Conservation (phyloP, 2,797 vertebrate genomes). For the Bradypodion ventrale region DNA sequence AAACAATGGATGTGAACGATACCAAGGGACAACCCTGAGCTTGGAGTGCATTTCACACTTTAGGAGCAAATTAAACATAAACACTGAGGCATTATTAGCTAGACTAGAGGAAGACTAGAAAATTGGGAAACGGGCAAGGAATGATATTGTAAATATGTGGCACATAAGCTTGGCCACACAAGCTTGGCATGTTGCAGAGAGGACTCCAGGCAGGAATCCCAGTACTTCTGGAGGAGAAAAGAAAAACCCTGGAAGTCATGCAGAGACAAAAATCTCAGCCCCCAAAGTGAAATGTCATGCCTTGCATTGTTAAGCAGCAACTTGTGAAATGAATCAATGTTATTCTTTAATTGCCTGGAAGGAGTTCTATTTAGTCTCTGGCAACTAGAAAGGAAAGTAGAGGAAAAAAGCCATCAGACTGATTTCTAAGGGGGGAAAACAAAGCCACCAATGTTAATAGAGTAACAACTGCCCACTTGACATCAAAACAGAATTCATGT, state of each 20-base stretch:
- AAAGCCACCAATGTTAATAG: conserved; percentile 15
- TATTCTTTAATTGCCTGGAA: conserved; percentile 59
- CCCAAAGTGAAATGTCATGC: conserved; percentile 15
- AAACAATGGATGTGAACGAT: background rate
- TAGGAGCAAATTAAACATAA: conserved; percentile 1
- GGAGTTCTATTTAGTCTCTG: conserved; percentile 47
- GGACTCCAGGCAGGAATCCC: conserved; percentile 16
- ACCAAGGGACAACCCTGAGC: background rate
- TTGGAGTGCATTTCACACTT: background rate
- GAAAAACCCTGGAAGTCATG: conserved; percentile 9
- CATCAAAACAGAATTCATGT: background rate
- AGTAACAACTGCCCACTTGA: background rate
- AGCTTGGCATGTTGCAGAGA: no score
- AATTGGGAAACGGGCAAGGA: conserved; percentile 2
- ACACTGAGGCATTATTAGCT: background rate
- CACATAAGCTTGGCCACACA: conserved; percentile 20
- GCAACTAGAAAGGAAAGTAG: conserved; percentile 35
- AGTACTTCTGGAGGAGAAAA: conserved; percentile 38
- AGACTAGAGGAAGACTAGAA: background rate
- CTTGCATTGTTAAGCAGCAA: conserved; percentile 60
- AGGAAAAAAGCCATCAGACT: conserved; percentile 42
- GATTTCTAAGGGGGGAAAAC: conserved; percentile 50
- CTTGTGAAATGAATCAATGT: conserved; percentile 57
- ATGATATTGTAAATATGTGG: conserved; percentile 28
- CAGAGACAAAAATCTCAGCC: conserved; percentile 18